Conservation (phyloP, 92 coral and sea anemone genomes). For the Ricordea florida region DNA sequence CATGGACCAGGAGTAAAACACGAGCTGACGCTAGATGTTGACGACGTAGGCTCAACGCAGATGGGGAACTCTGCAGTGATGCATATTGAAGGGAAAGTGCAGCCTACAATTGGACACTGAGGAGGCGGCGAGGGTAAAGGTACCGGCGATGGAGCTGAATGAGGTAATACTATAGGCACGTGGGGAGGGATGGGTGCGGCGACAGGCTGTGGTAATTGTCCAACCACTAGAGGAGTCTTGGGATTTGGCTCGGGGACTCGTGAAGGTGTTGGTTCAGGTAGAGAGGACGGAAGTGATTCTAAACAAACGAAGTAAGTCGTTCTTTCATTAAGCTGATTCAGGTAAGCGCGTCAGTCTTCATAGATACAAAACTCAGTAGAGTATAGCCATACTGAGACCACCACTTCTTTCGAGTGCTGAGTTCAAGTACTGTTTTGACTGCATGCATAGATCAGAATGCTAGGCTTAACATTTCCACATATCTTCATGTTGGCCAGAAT, state of each 20-base stretch:
- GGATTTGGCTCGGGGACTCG: not conserved
- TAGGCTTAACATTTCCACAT: too few relatives aligned
- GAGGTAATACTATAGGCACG: not conserved
- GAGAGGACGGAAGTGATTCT: not conserved
- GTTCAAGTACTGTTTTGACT: too few relatives aligned
- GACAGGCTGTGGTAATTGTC: not conserved
- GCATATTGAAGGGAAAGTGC: constrained; percentile 60
- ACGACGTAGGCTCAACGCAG: constrained; percentile 43
- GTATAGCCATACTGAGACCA: too few relatives aligned
- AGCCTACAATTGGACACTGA: constrained; percentile 44
- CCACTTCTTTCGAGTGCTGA: too few relatives aligned
- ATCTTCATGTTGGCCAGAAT: too few relatives aligned
- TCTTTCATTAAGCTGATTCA: too few relatives aligned
- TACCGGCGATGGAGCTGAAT: not conserved
- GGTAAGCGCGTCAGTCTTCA: too few relatives aligned
- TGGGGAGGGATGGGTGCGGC: not conserved
- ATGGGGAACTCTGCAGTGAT: constrained; percentile 46
- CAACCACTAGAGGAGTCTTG: not conserved
- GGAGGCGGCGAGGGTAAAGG: not conserved
- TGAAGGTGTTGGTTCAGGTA: not conserved
- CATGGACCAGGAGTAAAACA: constrained; percentile 10
- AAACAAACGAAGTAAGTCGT: too few relatives aligned
- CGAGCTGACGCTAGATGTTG: constrained; percentile 10
- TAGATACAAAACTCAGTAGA: too few relatives aligned
- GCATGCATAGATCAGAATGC: too few relatives aligned